These are phyloP conservation scores for Odontomyia ornata DNA, from an alignment of 2,888 invertebrate genomes.

Conservation along the genomic window DNA sequence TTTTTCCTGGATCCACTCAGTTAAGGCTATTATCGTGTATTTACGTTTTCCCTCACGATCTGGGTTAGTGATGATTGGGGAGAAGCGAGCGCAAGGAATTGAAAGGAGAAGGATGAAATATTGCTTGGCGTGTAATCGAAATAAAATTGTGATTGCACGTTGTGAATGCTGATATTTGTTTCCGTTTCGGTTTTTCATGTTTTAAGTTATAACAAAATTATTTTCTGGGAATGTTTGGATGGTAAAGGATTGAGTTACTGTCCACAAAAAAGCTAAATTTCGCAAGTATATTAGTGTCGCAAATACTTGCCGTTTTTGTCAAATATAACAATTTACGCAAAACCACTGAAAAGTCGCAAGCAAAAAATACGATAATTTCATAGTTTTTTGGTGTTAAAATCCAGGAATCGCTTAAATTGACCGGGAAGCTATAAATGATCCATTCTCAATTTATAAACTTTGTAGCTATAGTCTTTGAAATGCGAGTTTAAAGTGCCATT, in stretches of 20 bases:
- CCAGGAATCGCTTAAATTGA: no score
- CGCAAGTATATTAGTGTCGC: no score
- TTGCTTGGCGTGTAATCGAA: background rate
- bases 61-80: background rate
- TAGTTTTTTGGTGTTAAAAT: no score
- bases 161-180: background rate
- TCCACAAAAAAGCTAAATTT: background rate
- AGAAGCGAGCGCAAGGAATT: no score
- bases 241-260: background rate
- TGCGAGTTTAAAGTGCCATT: no score
- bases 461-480: no score
- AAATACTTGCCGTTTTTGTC: no score
- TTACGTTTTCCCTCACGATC: background rate
- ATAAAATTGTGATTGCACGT: background rate
- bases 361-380: no score
- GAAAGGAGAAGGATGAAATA: background rate
- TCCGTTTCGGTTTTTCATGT: background rate
- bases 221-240: background rate
- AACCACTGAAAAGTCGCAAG: no score
- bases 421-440: no score
- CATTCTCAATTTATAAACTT: no score
- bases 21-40: background rate
- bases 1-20: background rate
- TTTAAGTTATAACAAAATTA: background rate
- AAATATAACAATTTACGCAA: no score